Evolutionary conservation across 2,113 vertebrate genomes (phyloP).

Genomic region (Melanerpes formicivorus): DNA sequence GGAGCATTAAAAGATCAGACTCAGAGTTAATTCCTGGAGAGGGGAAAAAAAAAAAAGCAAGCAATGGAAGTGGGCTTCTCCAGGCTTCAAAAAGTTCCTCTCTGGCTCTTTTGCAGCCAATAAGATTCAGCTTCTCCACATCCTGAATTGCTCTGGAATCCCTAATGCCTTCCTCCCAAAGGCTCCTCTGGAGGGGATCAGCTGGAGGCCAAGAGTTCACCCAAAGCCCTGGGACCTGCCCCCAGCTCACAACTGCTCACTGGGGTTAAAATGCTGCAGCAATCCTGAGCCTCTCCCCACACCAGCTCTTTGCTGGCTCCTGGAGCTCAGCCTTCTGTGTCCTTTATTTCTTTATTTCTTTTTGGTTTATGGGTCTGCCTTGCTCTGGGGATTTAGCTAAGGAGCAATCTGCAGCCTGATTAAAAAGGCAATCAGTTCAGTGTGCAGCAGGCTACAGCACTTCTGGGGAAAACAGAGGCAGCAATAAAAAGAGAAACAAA

Average conservation of each 20-base stretch:
- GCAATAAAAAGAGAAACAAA: constrained; percentile 59
- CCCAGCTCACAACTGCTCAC: no score
- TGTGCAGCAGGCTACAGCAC: constrained; percentile 24
- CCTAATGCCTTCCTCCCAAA: constrained; percentile 14
- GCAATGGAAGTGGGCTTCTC: constrained; percentile 28
- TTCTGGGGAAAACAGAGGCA: constrained; percentile 47
- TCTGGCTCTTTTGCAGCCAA: not conserved
- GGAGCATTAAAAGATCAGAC: constrained; percentile 40
- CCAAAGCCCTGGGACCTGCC: not conserved
- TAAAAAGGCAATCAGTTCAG: constrained; percentile 54
- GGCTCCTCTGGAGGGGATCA: constrained; percentile 26
- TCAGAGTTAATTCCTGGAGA: constrained; percentile 34
- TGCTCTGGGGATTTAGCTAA: constrained; percentile 40
- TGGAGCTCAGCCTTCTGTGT: constrained; percentile 25
- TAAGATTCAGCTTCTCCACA: constrained; percentile 12
- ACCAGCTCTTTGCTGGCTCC: constrained; percentile 44
- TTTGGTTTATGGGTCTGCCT: constrained; percentile 8
- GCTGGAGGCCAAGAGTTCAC: constrained; percentile 34
- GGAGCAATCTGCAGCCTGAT: constrained; percentile 41
- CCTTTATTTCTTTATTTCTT: not conserved
- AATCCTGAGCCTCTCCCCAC: constrained; percentile 24
- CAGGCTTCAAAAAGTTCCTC: constrained; percentile 13
- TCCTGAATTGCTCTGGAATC: constrained; percentile 30
- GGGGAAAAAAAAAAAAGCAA: not conserved
- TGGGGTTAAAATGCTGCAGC: constrained; percentile 48